phyloP scores from a whole-genome alignment of 1,140 invertebrate species.

The Plutomurus gul region DNA sequence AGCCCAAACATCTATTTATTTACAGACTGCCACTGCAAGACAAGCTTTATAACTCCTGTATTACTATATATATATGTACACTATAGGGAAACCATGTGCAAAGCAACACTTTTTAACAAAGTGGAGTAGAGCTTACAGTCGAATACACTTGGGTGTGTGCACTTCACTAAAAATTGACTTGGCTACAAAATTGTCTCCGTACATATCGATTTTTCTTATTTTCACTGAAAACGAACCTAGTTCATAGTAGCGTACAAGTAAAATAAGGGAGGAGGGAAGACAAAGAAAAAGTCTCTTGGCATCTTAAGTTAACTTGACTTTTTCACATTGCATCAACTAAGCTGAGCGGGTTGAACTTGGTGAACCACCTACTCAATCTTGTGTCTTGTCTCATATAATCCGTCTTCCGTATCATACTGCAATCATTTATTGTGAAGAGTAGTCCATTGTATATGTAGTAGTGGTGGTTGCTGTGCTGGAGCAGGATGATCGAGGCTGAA shows the following conservation, averaged over 20 bases:
- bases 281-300: neutral
- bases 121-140: too few relatives aligned
- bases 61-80: too few relatives aligned
- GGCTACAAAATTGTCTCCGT: neutral
- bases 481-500: too few relatives aligned
- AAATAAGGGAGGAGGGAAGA: neutral
- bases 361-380: slow-evolving; percentile 24
- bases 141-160: neutral
- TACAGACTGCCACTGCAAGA: too few relatives aligned
- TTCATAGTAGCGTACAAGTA: neutral
- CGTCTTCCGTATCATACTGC: slow-evolving; percentile 7
- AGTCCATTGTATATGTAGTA: neutral
- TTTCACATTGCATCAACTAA: neutral
- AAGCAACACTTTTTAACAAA: too few relatives aligned
- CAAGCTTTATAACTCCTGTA: too few relatives aligned
- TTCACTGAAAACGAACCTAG: neutral
- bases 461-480: too few relatives aligned
- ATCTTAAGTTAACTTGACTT: neutral
- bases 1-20: slow-evolving; percentile 4
- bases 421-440: slow-evolving; percentile 12
- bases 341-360: slow-evolving; percentile 5
- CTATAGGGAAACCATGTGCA: too few relatives aligned
- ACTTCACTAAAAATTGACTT: slow-evolving; percentile 19
- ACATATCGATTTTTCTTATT: neutral
- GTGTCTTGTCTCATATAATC: slow-evolving; percentile 17